phyloP scores from a whole-genome alignment of 2,113 vertebrate genomes.

The Stegostoma tigrinum region DNA sequence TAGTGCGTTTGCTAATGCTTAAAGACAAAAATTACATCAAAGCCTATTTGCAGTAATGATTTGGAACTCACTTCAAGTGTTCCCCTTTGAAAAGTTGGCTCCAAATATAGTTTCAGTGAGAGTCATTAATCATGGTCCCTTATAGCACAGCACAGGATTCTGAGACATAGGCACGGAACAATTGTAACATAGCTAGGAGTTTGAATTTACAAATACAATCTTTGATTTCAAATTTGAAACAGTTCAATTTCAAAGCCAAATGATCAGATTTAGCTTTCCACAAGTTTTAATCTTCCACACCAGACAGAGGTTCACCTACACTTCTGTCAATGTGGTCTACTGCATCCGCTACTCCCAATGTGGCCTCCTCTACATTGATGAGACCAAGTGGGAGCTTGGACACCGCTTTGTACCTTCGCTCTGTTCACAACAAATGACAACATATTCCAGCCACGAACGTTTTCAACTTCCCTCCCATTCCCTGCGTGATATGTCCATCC shows the following conservation, averaged over 20 bases:
- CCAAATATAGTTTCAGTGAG: neutral
- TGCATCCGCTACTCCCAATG: too few relatives aligned
- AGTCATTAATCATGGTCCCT: neutral
- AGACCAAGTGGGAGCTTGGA: too few relatives aligned
- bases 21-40: conserved; percentile 7
- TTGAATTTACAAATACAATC: neutral
- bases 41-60: neutral
- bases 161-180: neutral
- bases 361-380: too few relatives aligned
- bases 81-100: neutral
- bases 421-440: too few relatives aligned
- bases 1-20: conserved; percentile 9
- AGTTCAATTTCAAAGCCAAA: neutral
- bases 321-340: too few relatives aligned
- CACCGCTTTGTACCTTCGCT: too few relatives aligned
- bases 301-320: too few relatives aligned
- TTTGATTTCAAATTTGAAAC: neutral
- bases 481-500: too few relatives aligned
- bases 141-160: neutral
- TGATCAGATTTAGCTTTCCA: neutral
- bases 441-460: too few relatives aligned
- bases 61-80: conserved; percentile 19
- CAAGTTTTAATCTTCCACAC: neutral
- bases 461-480: too few relatives aligned
- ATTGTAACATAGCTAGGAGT: neutral